Conservation (phyloP, 2,797 vertebrate genomes). For the Micrastur ruficollis region DNA sequence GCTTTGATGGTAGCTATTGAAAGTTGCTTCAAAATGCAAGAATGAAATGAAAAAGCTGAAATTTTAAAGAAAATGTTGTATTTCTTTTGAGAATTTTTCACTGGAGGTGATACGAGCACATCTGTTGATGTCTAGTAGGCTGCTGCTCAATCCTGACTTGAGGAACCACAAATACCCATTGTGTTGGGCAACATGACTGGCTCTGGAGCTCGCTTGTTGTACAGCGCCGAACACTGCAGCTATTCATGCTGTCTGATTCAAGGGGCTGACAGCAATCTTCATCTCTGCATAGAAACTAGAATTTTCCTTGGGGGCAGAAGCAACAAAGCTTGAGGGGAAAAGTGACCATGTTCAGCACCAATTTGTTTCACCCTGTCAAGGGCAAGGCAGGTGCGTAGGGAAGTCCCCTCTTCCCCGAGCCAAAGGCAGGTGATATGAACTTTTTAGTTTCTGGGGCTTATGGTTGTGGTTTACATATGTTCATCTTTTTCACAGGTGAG, state of each 20-base stretch:
- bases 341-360: neutral
- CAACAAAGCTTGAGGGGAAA: neutral
- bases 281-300: neutral
- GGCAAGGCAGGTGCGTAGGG: neutral
- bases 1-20: neutral
- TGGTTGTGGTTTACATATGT: neutral
- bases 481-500: neutral
- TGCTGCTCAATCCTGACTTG: neutral
- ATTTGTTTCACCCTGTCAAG: neutral
- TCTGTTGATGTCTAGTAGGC: neutral
- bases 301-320: neutral
- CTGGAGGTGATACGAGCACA: neutral
- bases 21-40: neutral
- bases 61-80: neutral
- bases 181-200: neutral
- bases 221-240: neutral
- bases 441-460: neutral
- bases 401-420: neutral
- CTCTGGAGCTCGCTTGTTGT: neutral
- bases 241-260: neutral
- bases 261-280: neutral
- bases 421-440: neutral
- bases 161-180: conserved; percentile 9
- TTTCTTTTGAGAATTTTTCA: neutral
- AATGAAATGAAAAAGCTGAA: neutral